Evolutionary conservation across 2,888 invertebrate genomes (phyloP), one percentile per base, ranked within the genome.

Genomic region (Erynnis tages): DNA sequence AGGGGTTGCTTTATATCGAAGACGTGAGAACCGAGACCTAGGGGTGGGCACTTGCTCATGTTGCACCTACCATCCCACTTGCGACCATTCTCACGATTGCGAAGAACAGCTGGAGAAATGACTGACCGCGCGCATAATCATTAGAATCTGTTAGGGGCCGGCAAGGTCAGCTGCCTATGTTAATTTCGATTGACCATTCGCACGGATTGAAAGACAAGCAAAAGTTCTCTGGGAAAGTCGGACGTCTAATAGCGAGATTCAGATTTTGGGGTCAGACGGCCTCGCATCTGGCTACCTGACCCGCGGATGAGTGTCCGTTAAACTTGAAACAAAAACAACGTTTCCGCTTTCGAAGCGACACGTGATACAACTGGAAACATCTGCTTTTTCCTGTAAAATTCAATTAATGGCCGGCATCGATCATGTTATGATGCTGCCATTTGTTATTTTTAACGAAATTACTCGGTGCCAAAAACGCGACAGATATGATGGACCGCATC

Each of bases 61-160:
- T 80, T 79, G 84, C 88, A 88, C 87, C 83, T 86, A 69, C 54
- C 66, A 62, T 63, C 62, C 55, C 62, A 59, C 58, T 52, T 59
- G 54, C 49, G 56, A 63, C 66, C 64, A 78, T 87, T 89, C 87
- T 85, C 88, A 89, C 86, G 83, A 79, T 68, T 65, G 71, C 72
- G 54, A 74, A 76, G 68, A 78, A 71, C 79, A 79, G 79, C 76
- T 78, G 79, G 69, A 67, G 57, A 55, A 58, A 35, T 67, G 60
- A 66, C 72, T 82, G 80, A 77, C 79, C 82, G 66, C 59, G 69
- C 82, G 80, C 69, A 77, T 66, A 66, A 71, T 73, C 77, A 82
- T 87, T 88, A 86, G 83, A 86, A 79, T 82, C 71, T 76, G 76
- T 88, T 82, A 86, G 83, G 80, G 82, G 63, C 62, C 64, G 61